A percentile compares a stretch with the other conserved stretches of the same genome.
phyloP scores from a whole-genome alignment of 2,888 invertebrate genomes.

The Chymomyza fuscimana region DNA sequence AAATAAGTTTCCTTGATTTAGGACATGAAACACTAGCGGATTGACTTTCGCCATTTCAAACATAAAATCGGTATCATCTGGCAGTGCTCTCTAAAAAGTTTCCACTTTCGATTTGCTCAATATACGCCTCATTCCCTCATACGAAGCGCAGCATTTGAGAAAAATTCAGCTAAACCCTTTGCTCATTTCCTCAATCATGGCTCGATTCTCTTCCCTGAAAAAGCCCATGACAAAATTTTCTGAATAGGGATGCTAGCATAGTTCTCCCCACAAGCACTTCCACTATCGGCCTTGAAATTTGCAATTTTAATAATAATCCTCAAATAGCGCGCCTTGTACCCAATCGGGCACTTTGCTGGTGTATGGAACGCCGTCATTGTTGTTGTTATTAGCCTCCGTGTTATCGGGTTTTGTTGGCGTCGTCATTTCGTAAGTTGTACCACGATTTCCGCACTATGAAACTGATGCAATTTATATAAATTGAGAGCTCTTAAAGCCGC shows the following conservation, averaged over 20 bases:
- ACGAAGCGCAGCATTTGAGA: conserved; percentile 13
- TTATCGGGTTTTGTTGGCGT: no score
- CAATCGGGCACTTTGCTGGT: conserved; percentile 29
- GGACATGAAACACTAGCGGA: conserved; percentile 60
- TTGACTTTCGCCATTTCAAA: conserved; percentile 21
- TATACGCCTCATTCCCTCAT: conserved; percentile 25
- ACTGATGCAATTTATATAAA: no score
- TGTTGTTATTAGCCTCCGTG: no score
- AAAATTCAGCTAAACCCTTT: neutral
- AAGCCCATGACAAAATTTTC: conserved; percentile 18
- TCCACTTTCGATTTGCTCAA: conserved; percentile 37
- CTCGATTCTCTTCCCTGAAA: conserved; percentile 17
- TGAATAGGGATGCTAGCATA: conserved; percentile 36
- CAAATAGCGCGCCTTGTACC: conserved; percentile 35
- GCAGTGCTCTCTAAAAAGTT: conserved; percentile 25
- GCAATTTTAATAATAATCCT: conserved; percentile 15
- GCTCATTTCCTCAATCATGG: conserved; percentile 7
- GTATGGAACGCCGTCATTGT: neutral
- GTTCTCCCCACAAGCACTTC: neutral
- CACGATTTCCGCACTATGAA: neutral
- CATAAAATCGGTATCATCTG: conserved; percentile 35
- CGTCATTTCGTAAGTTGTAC: neutral
- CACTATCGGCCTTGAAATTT: conserved; percentile 31
- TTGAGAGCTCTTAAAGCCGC: no score
- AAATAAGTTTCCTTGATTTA: conserved; percentile 59